These are phyloP conservation scores for Dendrolimus pini DNA, from an alignment of 2,888 invertebrate species.

Conservation along the genomic window DNA sequence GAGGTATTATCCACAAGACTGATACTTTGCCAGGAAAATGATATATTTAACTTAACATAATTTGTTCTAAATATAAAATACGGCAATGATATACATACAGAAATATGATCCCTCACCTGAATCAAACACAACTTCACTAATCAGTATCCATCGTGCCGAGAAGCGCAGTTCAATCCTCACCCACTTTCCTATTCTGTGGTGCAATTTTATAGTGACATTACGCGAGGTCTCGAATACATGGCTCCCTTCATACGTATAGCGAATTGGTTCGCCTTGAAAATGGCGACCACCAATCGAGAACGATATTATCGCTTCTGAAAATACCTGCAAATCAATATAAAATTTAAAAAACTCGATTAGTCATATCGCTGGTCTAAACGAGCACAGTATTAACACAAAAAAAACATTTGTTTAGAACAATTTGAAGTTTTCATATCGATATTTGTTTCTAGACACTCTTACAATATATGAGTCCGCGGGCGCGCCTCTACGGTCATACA, in stretches of 20 bases:
- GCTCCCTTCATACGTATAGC: conserved; percentile 84
- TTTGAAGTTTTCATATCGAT: too few species aligned
- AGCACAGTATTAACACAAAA: too few species aligned
- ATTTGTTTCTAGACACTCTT: too few species aligned
- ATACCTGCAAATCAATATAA: conserved; percentile 74
- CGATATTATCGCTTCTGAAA: conserved; percentile 85
- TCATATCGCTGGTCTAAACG: too few species aligned
- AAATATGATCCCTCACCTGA: conserved; percentile 75
- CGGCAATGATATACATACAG: not conserved
- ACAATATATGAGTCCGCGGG: too few species aligned
- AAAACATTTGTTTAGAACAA: too few species aligned
- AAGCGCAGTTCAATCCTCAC: conserved; percentile 87
- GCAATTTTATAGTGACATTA: conserved; percentile 88
- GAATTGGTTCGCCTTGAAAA: conserved; percentile 86
- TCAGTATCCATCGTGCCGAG: conserved; percentile 90
- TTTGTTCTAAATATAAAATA: too few species aligned
- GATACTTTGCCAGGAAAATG: too few species aligned
- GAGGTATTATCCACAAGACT: too few species aligned
- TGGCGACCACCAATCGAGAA: conserved; percentile 89
- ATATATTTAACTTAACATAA: too few species aligned
- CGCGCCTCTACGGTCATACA: too few species aligned
- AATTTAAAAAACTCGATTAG: too few species aligned
- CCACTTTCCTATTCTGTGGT: conserved; percentile 87
- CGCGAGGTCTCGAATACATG: conserved; percentile 87
- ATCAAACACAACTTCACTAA: conserved; percentile 92